Evolutionary conservation across 2,888 invertebrate genomes (phyloP), one percentile per base, ranked within the genome.

Genomic region (Drosophila melanosoma): DNA sequence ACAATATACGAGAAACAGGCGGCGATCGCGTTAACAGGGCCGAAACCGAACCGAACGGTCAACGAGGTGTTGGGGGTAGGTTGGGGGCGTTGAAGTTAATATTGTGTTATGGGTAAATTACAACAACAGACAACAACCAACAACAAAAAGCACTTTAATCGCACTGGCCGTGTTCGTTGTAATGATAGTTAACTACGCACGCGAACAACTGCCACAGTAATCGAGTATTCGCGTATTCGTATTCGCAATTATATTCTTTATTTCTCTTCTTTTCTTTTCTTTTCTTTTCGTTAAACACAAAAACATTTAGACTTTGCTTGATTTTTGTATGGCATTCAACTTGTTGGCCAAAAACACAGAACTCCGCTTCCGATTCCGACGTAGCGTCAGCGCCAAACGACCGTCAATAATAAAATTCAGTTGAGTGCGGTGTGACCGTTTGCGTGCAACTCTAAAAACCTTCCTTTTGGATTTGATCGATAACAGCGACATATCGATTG

Each of bases 21-120:
- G 61, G 23, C 56, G 82, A 74, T 74, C 74, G 68, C 80, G 79
- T 76, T 81, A 79, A 76, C 81, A 72, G 72, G 76, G 66, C 70
- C 65, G 59, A 76, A 20, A 62, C 64, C 61, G 52, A 58, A 42
- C 15, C 45, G 63, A 51, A 35, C 48, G 56, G 57, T 57, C 57
- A 36, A 26, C 67, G 45, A 48, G 32, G 33, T 32, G 32, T 26
- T 32, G 17, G 3, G 1, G 12, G 12, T 20, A n/a, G 57, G 29
- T 40, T n/a, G 45, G 40, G 42, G 45, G 12, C 4, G 20, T 45
- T 45, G 36, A 6, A 5, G n/a, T 38, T 26, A 35, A n/a, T 20
- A 36, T 67, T 60, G n/a, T 49, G 38, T 68, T 68, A 49, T 48
- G 32, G 45, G 67, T 45, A 48, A 71, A 58, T 49, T 58, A 57